Evolutionary conservation across 2,797 vertebrate species (phyloP), one percentile per base, ranked within the genome.

Genomic region (Hydrocynus forskahlii): DNA sequence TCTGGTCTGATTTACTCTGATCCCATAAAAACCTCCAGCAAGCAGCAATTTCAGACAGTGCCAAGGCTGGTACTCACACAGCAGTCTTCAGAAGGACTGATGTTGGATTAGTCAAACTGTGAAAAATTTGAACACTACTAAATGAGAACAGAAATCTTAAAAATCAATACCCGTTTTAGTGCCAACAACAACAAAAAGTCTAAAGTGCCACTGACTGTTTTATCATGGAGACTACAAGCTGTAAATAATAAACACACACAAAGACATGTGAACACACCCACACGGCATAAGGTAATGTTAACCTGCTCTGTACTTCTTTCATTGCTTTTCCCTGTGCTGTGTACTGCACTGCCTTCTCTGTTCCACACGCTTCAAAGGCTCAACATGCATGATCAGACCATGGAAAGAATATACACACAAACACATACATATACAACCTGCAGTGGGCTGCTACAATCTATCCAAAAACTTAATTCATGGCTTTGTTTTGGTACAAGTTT

Each of bases 181-280:
- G 5, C 14, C 14, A 64, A 64, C 62, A 64, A 17, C 12, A 62
- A 62, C 57, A 60, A 17, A 60, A 5, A 23, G 5, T n/a, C n/a
- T n/a, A n/a, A n/a, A n/a, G n/a, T n/a, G n/a, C n/a, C n/a, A n/a
- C n/a, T n/a, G n/a, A n/a, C n/a, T n/a, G n/a, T n/a, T n/a, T n/a
- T n/a, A n/a, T n/a, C n/a, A n/a, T n/a, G n/a, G n/a, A n/a, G 9
- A 63, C 23, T 14, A 55, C 7, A 55, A 55, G 54, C 54, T 55
- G 4, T 55, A 5, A 17, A 17, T 17, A 55, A 59, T 63, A 52
- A 48, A 64, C 63, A 73, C 62, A 52, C 67, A 82, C 75, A 55
- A 16, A 54, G 81, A 78, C 60, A 48, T 76, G 74, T 29, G 59
- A 17, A 35, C 55, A 59, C n/a, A 59, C 19, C 55, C n/a, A n/a